phyloP scores from a whole-genome alignment of 2,797 vertebrate genomes.

The Sebastiscus albofasciatus region DNA sequence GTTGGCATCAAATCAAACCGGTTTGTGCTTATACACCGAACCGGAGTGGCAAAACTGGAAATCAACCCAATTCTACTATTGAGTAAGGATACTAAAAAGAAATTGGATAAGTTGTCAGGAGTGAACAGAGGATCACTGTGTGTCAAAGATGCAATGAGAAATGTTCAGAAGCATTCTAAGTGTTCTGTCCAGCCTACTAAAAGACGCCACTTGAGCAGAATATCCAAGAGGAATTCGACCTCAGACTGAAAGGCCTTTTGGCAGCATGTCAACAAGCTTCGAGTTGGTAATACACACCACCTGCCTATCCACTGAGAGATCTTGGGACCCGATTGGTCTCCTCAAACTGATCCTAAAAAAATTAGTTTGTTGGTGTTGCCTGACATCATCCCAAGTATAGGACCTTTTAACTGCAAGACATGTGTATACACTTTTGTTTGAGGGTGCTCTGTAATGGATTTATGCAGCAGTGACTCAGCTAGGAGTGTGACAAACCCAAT shows the following conservation, averaged over 20 bases:
- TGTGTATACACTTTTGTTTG: background rate
- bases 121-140: slow-evolving; percentile 15
- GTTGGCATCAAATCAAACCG: background rate
- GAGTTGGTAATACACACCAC: background rate
- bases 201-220: background rate
- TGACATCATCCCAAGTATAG: background rate
- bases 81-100: background rate
- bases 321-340: background rate
- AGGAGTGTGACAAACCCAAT: background rate
- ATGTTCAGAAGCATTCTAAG: slow-evolving; percentile 8
- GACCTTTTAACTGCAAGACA: background rate
- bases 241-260: slow-evolving; percentile 10
- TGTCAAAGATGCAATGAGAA: slow-evolving; percentile 1
- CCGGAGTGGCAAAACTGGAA: background rate
- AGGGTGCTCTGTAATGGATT: slow-evolving; percentile 1
- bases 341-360: background rate
- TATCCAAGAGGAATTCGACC: slow-evolving; percentile 4
- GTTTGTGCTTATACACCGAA: background rate
- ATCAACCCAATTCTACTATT: background rate
- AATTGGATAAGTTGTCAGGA: background rate
- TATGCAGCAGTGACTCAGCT: background rate
- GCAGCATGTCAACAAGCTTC: slow-evolving; percentile 26
- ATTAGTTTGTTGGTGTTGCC: background rate
- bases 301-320: background rate
- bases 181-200: background rate